Base-by-base conservation (phyloP, 2,888 invertebrate genomes). In the Sinotaia quadrata region DNA sequence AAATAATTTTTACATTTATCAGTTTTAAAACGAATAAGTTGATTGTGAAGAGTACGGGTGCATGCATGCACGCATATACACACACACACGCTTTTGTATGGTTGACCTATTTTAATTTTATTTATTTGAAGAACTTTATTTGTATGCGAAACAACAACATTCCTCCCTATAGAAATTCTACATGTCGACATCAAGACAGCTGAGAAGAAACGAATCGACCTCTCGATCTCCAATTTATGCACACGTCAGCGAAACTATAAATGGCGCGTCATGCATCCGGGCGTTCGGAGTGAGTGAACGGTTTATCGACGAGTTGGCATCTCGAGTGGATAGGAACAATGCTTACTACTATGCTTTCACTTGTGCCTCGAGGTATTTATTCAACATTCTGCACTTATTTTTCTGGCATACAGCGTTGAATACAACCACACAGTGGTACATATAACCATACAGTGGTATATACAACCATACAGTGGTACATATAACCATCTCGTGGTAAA, bases 271-370 rank as follows among this genome's bases (percentile, higher is more conserved):
- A 34, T 81, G 83, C 37, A 87, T 88, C 66, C 70, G 88, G 47
- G 86, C 87, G 0, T 88, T 84, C 68, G 73, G 74, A 27, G 81
- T 75, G n/a, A 67, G 75, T 24, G 77, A 79, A 0, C 73, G 81
- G 41, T 87, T 87, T 67, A 77, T 81, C 15, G 52, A 72, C 31
- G 81, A 79, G 57, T 83, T 84, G 0, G 76, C 82, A 21, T 67
- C 72, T 4, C 69, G 79, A 7, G 82, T 87, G 5, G 87, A 87
- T 68, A 74, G 77, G 41, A 87, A 87, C 68, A 95, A 97, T 89
- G 91, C 94, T 57, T 95, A 95, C 88, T 85, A 80, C 74, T 87
- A 81, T 66, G 80, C 84, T 21, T 79, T 73, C 49, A 73, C 74
- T 18, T 75, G 79, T 1, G 79, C 83, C 18, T 83, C 82, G 57